These are phyloP conservation scores for Acanthacorydalis orientalis DNA, from an alignment of 2,888 invertebrate species.

Conservation along the genomic window DNA sequence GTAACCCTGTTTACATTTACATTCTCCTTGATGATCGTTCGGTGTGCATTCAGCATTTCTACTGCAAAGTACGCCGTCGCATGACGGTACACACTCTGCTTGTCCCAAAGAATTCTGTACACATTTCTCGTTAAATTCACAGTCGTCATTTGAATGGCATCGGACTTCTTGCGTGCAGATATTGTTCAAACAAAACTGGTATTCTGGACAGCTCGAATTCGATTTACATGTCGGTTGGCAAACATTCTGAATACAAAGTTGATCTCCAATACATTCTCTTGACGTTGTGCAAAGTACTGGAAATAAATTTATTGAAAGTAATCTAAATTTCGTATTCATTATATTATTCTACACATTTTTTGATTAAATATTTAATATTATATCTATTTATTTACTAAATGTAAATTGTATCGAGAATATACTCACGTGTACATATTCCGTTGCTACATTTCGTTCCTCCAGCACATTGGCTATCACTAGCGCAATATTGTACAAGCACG, in stretches of 20 bases:
- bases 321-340: too few species aligned
- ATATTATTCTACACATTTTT: too few species aligned
- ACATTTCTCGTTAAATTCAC: constrained; percentile 57
- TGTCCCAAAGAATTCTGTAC: constrained; percentile 49
- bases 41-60: constrained; percentile 68
- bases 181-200: constrained; percentile 67
- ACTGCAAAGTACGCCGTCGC: constrained; percentile 58
- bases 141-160: constrained; percentile 57
- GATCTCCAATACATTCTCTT: constrained; percentile 71
- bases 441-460: constrained; percentile 69
- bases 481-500: constrained; percentile 67
- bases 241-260: constrained; percentile 70
- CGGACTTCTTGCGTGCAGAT: constrained; percentile 71
- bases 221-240: constrained; percentile 70
- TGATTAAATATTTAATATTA: constrained; percentile 1
- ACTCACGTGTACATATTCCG: constrained; percentile 59
- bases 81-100: constrained; percentile 59
- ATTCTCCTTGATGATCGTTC: constrained; percentile 53
- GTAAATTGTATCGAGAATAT: background rate
- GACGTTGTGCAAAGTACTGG: constrained; percentile 58
- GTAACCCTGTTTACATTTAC: constrained; percentile 63
- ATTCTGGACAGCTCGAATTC: constrained; percentile 69
- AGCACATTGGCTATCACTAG: constrained; percentile 63
- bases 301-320: constrained; percentile 20
- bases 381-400: background rate